phyloP scores from a whole-genome alignment of 2,888 invertebrate genomes.

The Cryptus viduatorius region DNA sequence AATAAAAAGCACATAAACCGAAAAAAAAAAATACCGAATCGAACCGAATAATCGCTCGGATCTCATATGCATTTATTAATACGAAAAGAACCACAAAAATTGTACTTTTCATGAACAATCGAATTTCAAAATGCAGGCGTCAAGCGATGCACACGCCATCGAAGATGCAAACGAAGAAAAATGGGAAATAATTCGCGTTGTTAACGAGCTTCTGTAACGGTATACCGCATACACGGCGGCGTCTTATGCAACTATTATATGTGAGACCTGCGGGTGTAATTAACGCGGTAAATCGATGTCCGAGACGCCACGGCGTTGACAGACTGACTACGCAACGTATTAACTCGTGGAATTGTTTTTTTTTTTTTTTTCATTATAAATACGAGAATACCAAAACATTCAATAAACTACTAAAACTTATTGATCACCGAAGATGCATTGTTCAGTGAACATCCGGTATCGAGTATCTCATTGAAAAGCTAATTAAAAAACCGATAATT shows the following conservation, averaged over 20 bases:
- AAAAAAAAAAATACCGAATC: background rate
- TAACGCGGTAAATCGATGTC: conserved; percentile 33
- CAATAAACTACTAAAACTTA: background rate
- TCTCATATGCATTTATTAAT: background rate
- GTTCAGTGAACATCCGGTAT: conserved; percentile 15
- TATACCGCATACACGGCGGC: conserved; percentile 6
- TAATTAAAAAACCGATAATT: background rate
- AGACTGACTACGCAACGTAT: conserved; percentile 2
- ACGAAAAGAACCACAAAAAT: background rate
- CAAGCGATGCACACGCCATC: background rate
- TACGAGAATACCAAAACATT: background rate
- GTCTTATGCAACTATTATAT: conserved; percentile 52
- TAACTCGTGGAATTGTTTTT: background rate
- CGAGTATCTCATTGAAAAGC: background rate
- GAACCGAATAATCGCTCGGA: background rate
- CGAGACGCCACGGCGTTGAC: conserved; percentile 19
- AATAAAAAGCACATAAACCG: too few species aligned
- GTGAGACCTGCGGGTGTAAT: conserved; percentile 59
- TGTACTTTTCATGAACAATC: background rate
- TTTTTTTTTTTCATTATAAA: background rate
- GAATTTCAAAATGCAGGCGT: conserved; percentile 2
- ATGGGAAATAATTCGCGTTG: conserved; percentile 39
- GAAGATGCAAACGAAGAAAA: conserved; percentile 38
- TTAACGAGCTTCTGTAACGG: conserved; percentile 37
- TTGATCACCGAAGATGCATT: background rate